Percentiles rank a stretch among this genome's conserved stretches.
Evolutionary conservation across 1,140 invertebrate genomes (phyloP).

Genomic region (Saxidomus purpurata): DNA sequence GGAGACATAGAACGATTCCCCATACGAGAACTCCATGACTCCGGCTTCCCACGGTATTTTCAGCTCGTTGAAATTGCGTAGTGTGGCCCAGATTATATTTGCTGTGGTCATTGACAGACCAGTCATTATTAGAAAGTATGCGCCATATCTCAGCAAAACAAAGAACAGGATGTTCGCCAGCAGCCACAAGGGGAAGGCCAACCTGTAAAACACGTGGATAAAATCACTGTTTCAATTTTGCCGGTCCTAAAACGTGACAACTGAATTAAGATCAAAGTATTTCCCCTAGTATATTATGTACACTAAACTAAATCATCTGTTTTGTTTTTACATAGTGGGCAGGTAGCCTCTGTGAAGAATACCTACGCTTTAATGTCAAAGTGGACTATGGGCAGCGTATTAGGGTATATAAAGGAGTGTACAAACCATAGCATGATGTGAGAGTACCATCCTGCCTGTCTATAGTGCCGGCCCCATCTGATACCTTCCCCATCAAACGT

Average conservation of each 20-base stretch:
- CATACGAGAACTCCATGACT: constrained; percentile 88
- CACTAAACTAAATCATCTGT: too few species aligned
- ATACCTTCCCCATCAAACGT: constrained; percentile 98
- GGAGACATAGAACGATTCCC: constrained; percentile 97
- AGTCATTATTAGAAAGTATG: constrained; percentile 94
- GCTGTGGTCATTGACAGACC: constrained; percentile 90
- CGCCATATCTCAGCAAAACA: constrained; percentile 97
- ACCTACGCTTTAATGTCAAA: too few species aligned
- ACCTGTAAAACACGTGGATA: too few species aligned
- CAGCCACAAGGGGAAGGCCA: constrained; percentile 89
- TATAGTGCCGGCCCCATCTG: constrained; percentile 97
- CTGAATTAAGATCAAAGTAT: too few species aligned
- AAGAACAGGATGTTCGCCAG: constrained; percentile 96
- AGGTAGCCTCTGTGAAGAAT: too few species aligned
- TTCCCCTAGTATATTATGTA: too few species aligned
- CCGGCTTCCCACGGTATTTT: constrained; percentile 91
- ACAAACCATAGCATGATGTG: constrained; percentile 95
- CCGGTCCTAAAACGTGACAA: too few species aligned
- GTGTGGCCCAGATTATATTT: constrained; percentile 93
- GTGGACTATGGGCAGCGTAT: too few species aligned
- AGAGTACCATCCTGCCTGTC: constrained; percentile 97
- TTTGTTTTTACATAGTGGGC: too few species aligned
- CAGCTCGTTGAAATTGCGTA: constrained; percentile 93
- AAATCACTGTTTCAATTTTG: too few species aligned
- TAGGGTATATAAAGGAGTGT: too few species aligned